These are phyloP conservation scores for Triplophysa bombifrons DNA, from an alignment of 2,797 vertebrate genomes.

Conservation along the genomic window DNA sequence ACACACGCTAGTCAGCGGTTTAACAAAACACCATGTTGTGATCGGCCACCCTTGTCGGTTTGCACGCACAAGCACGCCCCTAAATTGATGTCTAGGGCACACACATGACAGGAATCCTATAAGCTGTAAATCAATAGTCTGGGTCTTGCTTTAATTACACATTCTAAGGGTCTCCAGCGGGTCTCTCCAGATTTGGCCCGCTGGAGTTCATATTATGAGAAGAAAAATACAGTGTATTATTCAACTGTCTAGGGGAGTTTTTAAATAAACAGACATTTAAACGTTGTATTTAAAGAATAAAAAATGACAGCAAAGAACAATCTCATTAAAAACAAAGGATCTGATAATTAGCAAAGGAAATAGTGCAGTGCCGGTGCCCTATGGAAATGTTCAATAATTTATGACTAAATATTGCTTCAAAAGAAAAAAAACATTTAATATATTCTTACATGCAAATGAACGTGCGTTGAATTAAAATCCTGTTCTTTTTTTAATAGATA, in stretches of 20 bases:
- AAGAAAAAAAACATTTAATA: slow-evolving; percentile 22
- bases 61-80: slow-evolving; percentile 31
- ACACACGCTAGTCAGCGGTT: slow-evolving; percentile 22
- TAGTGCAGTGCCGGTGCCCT: slow-evolving; percentile 8
- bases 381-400: slow-evolving; percentile 40
- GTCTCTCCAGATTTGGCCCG: slow-evolving; percentile 45
- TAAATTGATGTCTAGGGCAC: slow-evolving; percentile 46
- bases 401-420: slow-evolving; percentile 43
- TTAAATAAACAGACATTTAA: slow-evolving; percentile 34
- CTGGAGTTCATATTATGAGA: slow-evolving; percentile 39
- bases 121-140: slow-evolving; percentile 48
- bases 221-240: slow-evolving; percentile 34
- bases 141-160: slow-evolving; percentile 55
- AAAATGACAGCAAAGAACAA: background rate
- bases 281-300: slow-evolving; percentile 12
- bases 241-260: background rate
- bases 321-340: background rate
- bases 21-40: slow-evolving; percentile 42
- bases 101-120: slow-evolving; percentile 55
- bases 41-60: slow-evolving; percentile 19
- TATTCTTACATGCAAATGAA: slow-evolving; percentile 26
- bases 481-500: background rate
- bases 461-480: background rate
- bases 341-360: slow-evolving; percentile 15
- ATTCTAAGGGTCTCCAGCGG: slow-evolving; percentile 31